Percentiles rank a stretch among this genome's conserved stretches.
phyloP scores from a whole-genome alignment of 2,888 invertebrate genomes.

The Oscheius sp. region DNA sequence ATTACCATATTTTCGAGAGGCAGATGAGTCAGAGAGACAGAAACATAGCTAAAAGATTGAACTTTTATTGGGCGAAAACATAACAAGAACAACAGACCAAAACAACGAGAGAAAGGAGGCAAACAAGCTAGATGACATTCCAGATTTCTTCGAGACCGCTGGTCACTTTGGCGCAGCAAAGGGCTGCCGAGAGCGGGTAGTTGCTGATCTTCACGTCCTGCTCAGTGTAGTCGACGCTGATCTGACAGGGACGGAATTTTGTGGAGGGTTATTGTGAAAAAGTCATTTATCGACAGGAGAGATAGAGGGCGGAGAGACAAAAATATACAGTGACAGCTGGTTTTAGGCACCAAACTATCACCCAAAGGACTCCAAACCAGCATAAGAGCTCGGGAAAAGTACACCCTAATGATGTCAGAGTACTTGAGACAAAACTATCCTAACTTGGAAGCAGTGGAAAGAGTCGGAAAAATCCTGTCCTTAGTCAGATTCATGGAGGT shows the following conservation, averaged over 20 bases:
- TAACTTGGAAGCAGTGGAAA: neutral
- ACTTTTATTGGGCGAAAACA: too few relatives aligned
- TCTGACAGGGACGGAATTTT: constrained; percentile 74
- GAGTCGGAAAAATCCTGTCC: neutral
- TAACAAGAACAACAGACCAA: too few relatives aligned
- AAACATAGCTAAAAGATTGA: too few relatives aligned
- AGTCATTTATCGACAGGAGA: constrained; percentile 12
- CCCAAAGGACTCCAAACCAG: neutral
- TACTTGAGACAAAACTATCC: neutral
- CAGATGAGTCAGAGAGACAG: too few relatives aligned
- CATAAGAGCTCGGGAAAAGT: constrained; percentile 14
- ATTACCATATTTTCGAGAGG: too few relatives aligned
- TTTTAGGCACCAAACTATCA: neutral
- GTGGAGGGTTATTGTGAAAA: neutral
- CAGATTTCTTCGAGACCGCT: constrained; percentile 69
- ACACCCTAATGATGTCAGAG: neutral
- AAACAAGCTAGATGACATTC: constrained; percentile 55
- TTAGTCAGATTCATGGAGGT: constrained; percentile 3
- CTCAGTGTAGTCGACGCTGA: constrained; percentile 86
- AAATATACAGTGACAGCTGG: too few relatives aligned
- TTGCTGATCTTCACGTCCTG: constrained; percentile 91
- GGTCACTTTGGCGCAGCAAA: constrained; percentile 91
- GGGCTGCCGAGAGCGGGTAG: constrained; percentile 94
- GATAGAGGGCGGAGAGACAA: too few relatives aligned
- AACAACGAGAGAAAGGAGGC: too few relatives aligned